Percentiles rank a stretch among this genome's conserved stretches.
phyloP scores from a whole-genome alignment of 2,797 vertebrate species.

The Lithobates sylvaticus region DNA sequence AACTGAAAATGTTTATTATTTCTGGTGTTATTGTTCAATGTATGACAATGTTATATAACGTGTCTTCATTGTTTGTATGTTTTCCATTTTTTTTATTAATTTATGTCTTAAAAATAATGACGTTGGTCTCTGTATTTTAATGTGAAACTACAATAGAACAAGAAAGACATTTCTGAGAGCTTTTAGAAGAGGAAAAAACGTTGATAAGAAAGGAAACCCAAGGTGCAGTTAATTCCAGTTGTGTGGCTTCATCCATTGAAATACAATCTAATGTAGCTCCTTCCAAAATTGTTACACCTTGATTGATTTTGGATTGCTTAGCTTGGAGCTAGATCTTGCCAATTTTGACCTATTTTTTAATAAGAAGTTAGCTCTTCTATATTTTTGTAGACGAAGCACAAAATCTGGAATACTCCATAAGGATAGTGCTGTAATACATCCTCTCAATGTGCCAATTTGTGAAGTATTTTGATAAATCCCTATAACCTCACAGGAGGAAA shows the following conservation, averaged over 20 bases:
- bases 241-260: background rate
- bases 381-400: background rate
- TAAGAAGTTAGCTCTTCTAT: background rate
- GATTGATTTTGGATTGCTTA: background rate
- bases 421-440: background rate
- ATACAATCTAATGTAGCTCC: background rate
- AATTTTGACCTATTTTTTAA: background rate
- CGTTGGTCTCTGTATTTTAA: no score
- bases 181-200: background rate
- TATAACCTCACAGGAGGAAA: constrained; percentile 13
- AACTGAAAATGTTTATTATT: no score
- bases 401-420: background rate
- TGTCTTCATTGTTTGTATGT: no score
- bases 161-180: background rate
- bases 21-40: no score
- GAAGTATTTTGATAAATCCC: constrained; percentile 15
- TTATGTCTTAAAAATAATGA: no score
- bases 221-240: background rate
- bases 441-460: background rate
- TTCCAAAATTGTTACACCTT: background rate
- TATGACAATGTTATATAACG: no score
- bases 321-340: background rate
- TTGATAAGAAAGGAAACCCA: background rate
- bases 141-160: background rate
- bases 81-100: no score